phyloP scores from a whole-genome alignment of 2,113 vertebrate species.

The Ceyx margarethae region DNA sequence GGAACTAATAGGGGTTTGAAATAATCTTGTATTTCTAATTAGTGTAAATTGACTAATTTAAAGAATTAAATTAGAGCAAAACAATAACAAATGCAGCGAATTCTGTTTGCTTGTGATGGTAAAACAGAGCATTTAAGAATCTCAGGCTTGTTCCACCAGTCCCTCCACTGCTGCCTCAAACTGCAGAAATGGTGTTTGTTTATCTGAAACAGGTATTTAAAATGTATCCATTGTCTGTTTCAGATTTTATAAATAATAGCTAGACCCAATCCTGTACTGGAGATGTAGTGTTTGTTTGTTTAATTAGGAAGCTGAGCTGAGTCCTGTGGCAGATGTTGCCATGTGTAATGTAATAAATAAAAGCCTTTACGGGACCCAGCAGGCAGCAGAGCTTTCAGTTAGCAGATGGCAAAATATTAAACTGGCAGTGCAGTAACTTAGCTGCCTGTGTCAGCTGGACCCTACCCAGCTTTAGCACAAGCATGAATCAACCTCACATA shows the following conservation, averaged over 20 bases:
- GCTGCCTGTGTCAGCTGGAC: slow-evolving; percentile 69
- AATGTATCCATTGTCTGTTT: not conserved
- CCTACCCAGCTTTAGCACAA: slow-evolving; percentile 42
- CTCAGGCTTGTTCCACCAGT: not conserved
- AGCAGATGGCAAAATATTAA: slow-evolving; percentile 82
- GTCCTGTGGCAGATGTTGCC: slow-evolving; percentile 77
- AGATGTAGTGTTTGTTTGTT: slow-evolving; percentile 71
- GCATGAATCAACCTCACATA: slow-evolving; percentile 51
- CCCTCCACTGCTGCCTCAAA: not conserved
- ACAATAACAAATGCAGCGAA: not conserved
- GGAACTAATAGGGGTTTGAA: not conserved
- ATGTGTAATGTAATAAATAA: slow-evolving; percentile 82
- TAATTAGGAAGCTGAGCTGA: slow-evolving; percentile 72
- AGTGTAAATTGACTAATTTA: not conserved
- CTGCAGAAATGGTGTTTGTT: not conserved
- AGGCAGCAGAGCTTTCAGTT: slow-evolving; percentile 75
- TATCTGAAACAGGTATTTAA: not conserved
- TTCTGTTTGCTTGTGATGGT: not conserved
- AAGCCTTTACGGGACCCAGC: slow-evolving; percentile 79
- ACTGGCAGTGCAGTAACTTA: slow-evolving; percentile 72
- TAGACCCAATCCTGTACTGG: slow-evolving; percentile 8
- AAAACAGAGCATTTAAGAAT: not conserved
- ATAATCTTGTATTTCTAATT: not conserved
- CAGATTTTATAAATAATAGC: slow-evolving; percentile 14
- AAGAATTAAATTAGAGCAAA: not conserved